Conservation (phyloP, 2,797 vertebrate species). For the Lycodopsis pacificus region DNA sequence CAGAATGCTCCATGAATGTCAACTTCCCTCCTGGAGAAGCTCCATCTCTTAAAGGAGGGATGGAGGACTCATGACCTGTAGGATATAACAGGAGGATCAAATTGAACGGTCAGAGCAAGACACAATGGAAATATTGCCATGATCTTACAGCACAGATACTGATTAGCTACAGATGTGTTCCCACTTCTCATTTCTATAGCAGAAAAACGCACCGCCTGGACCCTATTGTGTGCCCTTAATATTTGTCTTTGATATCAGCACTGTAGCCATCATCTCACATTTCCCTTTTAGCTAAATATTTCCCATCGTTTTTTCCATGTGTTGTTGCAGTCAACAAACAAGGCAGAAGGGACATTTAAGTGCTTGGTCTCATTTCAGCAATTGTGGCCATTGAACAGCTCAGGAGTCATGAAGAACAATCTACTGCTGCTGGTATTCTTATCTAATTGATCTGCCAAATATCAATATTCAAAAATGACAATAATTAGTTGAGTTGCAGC, state of each 20-base stretch:
- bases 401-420: background rate
- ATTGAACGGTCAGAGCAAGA: background rate
- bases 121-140: background rate
- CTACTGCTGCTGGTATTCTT: background rate
- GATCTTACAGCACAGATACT: background rate
- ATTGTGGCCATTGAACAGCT: background rate
- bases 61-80: slow-evolving; percentile 77
- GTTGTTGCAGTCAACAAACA: background rate
- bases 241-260: background rate
- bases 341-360: background rate
- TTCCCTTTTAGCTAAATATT: background rate
- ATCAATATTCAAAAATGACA: background rate
- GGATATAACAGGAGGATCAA: slow-evolving; percentile 6
- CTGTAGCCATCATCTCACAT: background rate
- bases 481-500: background rate
- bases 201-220: background rate
- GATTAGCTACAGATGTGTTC: too few relatives aligned
- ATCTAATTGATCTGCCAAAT: background rate
- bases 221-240: background rate
- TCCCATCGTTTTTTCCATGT: background rate
- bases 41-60: slow-evolving; percentile 66
- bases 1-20: slow-evolving; percentile 62
- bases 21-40: slow-evolving; percentile 76
- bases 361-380: background rate
- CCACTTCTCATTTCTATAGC: background rate